Evolutionary conservation across 2,113 vertebrate genomes (phyloP), one percentile per base, ranked within the genome.

Genomic region (Pterophyllum scalare): DNA sequence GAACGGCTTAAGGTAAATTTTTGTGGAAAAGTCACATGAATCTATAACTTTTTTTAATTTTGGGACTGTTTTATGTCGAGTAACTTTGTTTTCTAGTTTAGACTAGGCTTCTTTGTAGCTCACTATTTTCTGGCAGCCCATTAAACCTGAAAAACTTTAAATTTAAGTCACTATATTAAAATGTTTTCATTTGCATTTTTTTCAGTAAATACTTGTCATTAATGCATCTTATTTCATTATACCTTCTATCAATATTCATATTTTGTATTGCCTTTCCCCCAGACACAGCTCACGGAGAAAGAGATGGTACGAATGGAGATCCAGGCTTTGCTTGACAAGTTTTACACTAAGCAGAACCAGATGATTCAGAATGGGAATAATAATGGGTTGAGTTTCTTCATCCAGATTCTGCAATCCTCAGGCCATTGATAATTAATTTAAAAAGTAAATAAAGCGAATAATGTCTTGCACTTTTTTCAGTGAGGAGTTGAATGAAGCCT

Each of bases 251-350:
- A 28, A 43, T 62, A 38, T 59, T 79, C 1, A 49, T 56, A 10
- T 28, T 59, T 11, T 83, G 7, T 67, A 75, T 87, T 35, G 10
- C 7, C 24, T 80, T 52, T 26, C 67, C 52, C 35, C 58, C 72
- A 99, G 98, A 93, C 82, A 9, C 97, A 98, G 85, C 87, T 99
- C 64, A 94, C 75, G 85, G 97, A 98, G 82, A 92, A 97, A 89
- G 97, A 98, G 82, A 96, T 94, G 38, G 90, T 97, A 12, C 96
- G 89, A 22, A 78, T 96, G 79, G 97, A 98, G 89, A 97, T 97
- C 82, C 96, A 98, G 91, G 58, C 82, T 60, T 83, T 98, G 76
- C 88, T 96, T 79, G 97, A 97, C 57, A 94, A 94, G 70, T 98
- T 97, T 91, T 97, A 96, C 90, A 95, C 91, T 20, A 93, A 97